Evolutionary conservation across 2,113 vertebrate species (phyloP).

Genomic region (Clarias macrocephalus): DNA sequence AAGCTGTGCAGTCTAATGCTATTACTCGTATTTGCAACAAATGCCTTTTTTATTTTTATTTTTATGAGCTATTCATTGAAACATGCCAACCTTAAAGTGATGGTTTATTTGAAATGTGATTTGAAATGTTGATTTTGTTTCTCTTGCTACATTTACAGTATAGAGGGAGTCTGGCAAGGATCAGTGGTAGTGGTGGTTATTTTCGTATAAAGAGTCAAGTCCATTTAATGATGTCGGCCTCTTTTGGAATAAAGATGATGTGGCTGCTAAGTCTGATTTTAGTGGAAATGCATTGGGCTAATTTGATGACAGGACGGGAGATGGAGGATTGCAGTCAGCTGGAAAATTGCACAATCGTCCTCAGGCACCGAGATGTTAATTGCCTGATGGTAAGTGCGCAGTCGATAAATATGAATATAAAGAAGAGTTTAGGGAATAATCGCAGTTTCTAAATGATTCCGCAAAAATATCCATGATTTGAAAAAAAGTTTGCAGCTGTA

Average conservation of each 20-base stretch:
- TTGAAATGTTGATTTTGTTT: background rate
- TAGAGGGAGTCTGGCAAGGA: background rate
- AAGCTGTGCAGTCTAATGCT: too few species aligned
- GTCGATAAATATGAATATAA: background rate
- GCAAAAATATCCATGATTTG: background rate
- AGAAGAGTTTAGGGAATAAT: background rate
- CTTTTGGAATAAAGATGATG: background rate
- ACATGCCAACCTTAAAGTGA: background rate
- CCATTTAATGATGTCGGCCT: background rate
- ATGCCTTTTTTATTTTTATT: background rate
- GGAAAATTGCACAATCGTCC: slow-evolving; percentile 5
- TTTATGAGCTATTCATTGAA: background rate
- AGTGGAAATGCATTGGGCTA: slow-evolving; percentile 6
- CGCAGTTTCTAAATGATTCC: background rate
- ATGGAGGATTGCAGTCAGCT: slow-evolving; percentile 13
- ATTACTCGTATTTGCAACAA: background rate
- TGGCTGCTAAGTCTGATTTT: slow-evolving; percentile 6
- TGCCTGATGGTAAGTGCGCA: background rate
- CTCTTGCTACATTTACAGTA: background rate
- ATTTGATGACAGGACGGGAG: slow-evolving; percentile 17
- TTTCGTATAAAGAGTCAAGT: background rate
- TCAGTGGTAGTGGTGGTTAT: background rate
- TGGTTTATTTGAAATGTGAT: background rate
- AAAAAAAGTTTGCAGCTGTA: background rate
- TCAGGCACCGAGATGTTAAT: background rate